Conservation (phyloP, 2,797 vertebrate genomes). For the Sternotherus odoratus region DNA sequence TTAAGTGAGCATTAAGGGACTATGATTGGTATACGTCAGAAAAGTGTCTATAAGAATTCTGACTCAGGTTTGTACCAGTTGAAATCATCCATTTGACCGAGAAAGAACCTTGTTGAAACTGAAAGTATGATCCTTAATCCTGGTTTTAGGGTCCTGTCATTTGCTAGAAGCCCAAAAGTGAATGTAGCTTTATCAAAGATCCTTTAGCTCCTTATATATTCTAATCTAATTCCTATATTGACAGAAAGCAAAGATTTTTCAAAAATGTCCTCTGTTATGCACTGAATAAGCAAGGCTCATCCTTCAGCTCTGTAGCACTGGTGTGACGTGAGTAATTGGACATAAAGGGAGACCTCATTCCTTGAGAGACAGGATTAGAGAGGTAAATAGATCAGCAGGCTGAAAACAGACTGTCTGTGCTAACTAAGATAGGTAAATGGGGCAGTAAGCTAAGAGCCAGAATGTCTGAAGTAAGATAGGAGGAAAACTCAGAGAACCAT, state of each 20-base stretch:
- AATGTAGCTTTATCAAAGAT: not conserved
- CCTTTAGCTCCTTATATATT: not conserved
- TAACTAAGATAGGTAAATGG: too few relatives aligned
- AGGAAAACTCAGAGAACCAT: too few relatives aligned
- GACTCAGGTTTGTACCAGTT: not conserved
- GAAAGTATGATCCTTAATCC: not conserved
- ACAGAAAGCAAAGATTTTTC: not conserved
- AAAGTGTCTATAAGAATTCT: not conserved
- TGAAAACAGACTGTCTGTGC: too few relatives aligned
- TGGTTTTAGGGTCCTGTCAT: not conserved
- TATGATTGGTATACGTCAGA: not conserved
- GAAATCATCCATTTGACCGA: not conserved
- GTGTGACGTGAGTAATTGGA: too few relatives aligned
- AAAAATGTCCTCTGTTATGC: rapidly evolving
- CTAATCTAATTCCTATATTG: not conserved
- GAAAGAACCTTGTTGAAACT: not conserved
- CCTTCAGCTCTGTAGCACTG: not conserved
- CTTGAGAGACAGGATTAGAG: too few relatives aligned
- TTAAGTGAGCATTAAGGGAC: not conserved
- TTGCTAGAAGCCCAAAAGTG: not conserved
- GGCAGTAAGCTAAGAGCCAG: too few relatives aligned
- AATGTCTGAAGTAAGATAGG: too few relatives aligned
- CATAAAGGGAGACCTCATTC: too few relatives aligned
- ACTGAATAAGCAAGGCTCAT: not conserved
- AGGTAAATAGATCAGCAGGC: too few relatives aligned